Evolutionary conservation across 2,797 vertebrate genomes (phyloP), one percentile per base, ranked within the genome.

Genomic region (Etheostoma perlongum): DNA sequence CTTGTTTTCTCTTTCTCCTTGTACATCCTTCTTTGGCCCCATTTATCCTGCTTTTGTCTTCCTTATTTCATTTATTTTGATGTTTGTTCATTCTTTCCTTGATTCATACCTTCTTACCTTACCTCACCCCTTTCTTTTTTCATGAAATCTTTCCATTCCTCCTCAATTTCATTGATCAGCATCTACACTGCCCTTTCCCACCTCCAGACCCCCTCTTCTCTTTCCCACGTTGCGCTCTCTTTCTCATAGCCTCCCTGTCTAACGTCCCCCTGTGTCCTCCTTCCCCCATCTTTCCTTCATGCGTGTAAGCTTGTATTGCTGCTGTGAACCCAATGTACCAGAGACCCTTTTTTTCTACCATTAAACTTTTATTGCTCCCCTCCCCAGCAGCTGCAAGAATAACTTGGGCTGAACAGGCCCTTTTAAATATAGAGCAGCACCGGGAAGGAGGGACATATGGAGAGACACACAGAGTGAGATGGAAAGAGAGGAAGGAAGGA

Each of bases 341-440:
- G 91, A 93, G 86, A 92, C 88, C 78, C 79, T 74, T 89, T 91
- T 91, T 91, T 94, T 92, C 89, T 85, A 79, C 85, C 90, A 95
- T 95, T 94, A 95, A 94, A 95, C 88, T 95, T 96, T 95, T 91
- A 96, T 93, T 83, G 64, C 66, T 86, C 89, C 92, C 89, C 92
- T 94, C 91, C 93, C 89, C 82, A 74, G 90, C 91, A 94, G 91
- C 92, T 93, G 90, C 91, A 93, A 93, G 93, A 94, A 94, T 93
- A 95, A 95, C 94, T 95, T 85, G 52, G 86, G 85, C 90, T 93
- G 93, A 94, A 92, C 90, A 92, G 89, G 81, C 85, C 85, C 72
- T 93, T 93, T 94, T 95, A 95, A 94, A 95, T 94, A 95, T 95
- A 94, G 92, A 94, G 91, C 91, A 90, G 85, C 74, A 72, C 47